phyloP scores from a whole-genome alignment of 2,888 invertebrate species.

The Argyresthia goedartella region DNA sequence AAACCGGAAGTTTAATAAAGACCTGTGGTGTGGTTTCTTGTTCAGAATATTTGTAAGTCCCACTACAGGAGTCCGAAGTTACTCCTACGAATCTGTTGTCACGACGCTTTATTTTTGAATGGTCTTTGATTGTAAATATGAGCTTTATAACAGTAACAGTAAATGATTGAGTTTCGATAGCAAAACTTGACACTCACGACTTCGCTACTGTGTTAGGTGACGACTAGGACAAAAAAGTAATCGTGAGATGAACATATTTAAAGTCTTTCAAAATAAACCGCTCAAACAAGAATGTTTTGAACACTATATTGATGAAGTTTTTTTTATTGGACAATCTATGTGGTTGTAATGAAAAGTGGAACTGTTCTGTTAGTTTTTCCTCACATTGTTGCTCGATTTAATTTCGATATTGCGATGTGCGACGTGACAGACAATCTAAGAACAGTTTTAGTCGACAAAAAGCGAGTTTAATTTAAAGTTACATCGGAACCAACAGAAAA shows the following conservation, averaged over 20 bases:
- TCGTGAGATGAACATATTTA: constrained; percentile 49
- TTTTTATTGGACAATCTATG: constrained; percentile 14
- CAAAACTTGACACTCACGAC: constrained; percentile 58
- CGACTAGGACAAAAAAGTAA: constrained; percentile 48
- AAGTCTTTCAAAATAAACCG: constrained; percentile 28
- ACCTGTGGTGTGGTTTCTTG: too few species aligned
- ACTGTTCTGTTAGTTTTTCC: constrained; percentile 8
- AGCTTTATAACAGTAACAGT: constrained; percentile 30
- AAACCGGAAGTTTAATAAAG: too few species aligned
- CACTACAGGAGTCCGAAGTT: too few species aligned
- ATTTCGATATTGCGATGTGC: constrained; percentile 37
- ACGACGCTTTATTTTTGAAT: too few species aligned
- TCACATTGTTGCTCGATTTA: constrained; percentile 25
- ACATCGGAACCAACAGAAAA: constrained; percentile 38
- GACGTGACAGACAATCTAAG: constrained; percentile 26
- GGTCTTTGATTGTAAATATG: too few species aligned
- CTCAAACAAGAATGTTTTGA: background rate
- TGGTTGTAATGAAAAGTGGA: constrained; percentile 5
- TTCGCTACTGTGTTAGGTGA: constrained; percentile 29
- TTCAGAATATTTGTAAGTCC: too few species aligned
- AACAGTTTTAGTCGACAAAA: constrained; percentile 33
- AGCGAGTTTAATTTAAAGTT: constrained; percentile 52
- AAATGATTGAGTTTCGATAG: constrained; percentile 60
- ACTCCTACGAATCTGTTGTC: too few species aligned
- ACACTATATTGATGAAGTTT: constrained; percentile 12